These are phyloP conservation scores for Callyntrura guangdongensis DNA, from an alignment of 2,888 invertebrate species.

Conservation along the genomic window DNA sequence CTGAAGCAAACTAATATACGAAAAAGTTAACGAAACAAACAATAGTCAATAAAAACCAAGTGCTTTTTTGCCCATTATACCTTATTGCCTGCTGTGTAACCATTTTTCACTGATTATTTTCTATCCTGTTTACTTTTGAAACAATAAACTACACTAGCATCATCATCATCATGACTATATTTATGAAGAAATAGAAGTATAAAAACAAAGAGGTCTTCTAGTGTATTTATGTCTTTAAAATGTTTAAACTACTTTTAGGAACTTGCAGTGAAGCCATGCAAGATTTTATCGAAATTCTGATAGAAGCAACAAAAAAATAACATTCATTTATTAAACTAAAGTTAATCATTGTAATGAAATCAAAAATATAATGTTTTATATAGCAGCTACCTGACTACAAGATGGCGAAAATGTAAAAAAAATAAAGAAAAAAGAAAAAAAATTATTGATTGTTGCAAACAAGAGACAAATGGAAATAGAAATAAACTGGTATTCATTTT, in stretches of 20 bases:
- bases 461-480: background rate
- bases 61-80: background rate
- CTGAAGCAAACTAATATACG: too few species aligned
- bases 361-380: slow-evolving; percentile 17
- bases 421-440: slow-evolving; percentile 7
- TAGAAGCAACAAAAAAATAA: slow-evolving; percentile 49
- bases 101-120: background rate
- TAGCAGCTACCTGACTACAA: slow-evolving; percentile 62
- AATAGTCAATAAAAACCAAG: background rate
- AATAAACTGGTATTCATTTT: background rate
- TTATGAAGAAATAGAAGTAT: background rate
- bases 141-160: background rate
- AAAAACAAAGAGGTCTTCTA: background rate
- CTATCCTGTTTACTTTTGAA: background rate
- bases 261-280: slow-evolving; percentile 73
- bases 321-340: background rate
- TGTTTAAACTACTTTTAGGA: slow-evolving; percentile 48
- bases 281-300: slow-evolving; percentile 47
- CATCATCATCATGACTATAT: slow-evolving; percentile 25
- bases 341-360: slow-evolving; percentile 11
- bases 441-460: background rate
- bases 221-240: slow-evolving; percentile 7
- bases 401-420: slow-evolving; percentile 25
- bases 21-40: background rate
- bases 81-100: too few species aligned